Base-by-base conservation (phyloP, 2,113 vertebrate genomes). In the Conger conger region DNA sequence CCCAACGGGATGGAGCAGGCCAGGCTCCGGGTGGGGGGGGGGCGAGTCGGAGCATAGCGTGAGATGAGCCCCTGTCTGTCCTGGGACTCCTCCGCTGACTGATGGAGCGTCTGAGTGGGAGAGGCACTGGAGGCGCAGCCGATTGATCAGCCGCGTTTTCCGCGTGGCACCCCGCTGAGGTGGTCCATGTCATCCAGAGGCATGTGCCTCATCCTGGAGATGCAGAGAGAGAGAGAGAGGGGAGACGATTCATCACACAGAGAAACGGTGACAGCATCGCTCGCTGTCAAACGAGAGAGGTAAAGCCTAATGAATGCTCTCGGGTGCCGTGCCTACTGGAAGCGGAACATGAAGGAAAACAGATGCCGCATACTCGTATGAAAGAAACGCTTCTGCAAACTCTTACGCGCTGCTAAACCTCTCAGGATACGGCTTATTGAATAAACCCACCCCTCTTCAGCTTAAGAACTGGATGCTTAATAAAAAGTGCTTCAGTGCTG, bases 261-360 rank as follows among this genome's bases (percentile, higher is more conserved):
- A 0, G 33, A 73, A 50, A 73, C 68, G 33, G 9, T 73, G 27
- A 27, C 35, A 60, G 40, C 7, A 27, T 33, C 18, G 7, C 76
- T 78, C 54, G 7, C 36, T 79, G 50, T 60, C 53, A 63, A 53
- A 79, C 42, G 53, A 42, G 63, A 36, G 76, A 80, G 30, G 68
- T 60, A 17, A 38, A 13, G 11, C 60, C 50, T 79, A 84, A 63
- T 63, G 37, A 79, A 84, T 40, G 36, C 36, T 84, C 35, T 33
- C 63, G 83, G 27, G 27, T 38, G 15, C 53, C n/a, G 35, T 38
- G 53, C 6, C 38, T 36, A 60, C 35, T 40, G 30, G 16, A 57
- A 37, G 23, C 6, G 37, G 23, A 37, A 60, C 53, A 82, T 30
- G 6, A 53, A 53, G 5, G 8, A 30, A 33, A 53, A 50, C 79